These are phyloP conservation scores for Hippoglossus hippoglossus DNA, from an alignment of 2,797 vertebrate genomes.

Conservation along the genomic window DNA sequence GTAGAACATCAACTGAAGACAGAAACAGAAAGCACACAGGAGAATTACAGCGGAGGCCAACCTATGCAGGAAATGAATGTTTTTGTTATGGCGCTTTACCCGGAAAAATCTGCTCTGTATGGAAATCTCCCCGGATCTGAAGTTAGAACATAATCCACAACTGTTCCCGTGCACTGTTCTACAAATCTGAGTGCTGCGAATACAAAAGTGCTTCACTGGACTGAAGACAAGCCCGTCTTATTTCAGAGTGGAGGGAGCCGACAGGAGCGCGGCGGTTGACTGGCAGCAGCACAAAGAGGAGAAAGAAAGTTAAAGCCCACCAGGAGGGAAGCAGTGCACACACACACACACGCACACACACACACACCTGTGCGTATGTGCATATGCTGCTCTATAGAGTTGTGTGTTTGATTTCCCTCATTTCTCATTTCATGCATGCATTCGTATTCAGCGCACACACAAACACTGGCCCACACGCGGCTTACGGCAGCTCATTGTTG, in stretches of 20 bases:
- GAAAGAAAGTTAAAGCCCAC: slow-evolving; percentile 56
- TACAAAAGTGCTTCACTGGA: slow-evolving; percentile 49
- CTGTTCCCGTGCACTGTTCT: slow-evolving; percentile 23
- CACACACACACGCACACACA: not conserved
- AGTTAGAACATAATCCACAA: slow-evolving; percentile 41
- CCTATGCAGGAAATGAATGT: slow-evolving; percentile 46
- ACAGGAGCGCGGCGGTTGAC: slow-evolving; percentile 48
- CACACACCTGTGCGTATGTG: slow-evolving; percentile 9
- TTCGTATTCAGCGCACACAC: slow-evolving; percentile 25
- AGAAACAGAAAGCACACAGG: not conserved
- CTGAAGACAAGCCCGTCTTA: slow-evolving; percentile 47
- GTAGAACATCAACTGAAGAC: slow-evolving; percentile 23
- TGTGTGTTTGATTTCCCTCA: not conserved
- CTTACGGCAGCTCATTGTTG: slow-evolving; percentile 26
- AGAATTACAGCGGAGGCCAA: slow-evolving; percentile 23
- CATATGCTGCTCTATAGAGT: not conserved
- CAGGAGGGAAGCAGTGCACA: slow-evolving; percentile 20
- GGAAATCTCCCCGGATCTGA: slow-evolving; percentile 58
- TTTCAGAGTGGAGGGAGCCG: slow-evolving; percentile 46
- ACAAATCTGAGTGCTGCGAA: slow-evolving; percentile 57
- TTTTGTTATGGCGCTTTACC: slow-evolving; percentile 36
- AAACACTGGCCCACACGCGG: slow-evolving; percentile 21
- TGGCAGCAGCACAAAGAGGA: slow-evolving; percentile 63
- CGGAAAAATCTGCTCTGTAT: slow-evolving; percentile 38
- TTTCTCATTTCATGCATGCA: slow-evolving; percentile 15